Percentiles rank a stretch among this genome's conserved stretches.
Conservation (phyloP, 2,113 vertebrate genomes). For the Lophotis ruficrista region DNA sequence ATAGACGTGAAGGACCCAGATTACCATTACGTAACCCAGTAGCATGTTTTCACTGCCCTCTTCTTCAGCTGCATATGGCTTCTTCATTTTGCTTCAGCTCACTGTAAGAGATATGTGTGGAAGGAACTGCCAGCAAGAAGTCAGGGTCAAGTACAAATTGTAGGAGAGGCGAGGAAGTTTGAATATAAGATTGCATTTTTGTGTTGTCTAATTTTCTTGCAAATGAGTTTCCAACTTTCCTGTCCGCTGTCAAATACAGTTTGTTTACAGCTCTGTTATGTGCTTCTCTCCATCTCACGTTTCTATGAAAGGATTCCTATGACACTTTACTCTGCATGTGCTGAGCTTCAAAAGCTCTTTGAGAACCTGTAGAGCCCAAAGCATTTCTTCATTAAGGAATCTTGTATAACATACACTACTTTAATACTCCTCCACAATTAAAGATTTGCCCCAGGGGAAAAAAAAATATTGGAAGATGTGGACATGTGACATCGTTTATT, state of each 20-base stretch:
- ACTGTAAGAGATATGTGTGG: not conserved
- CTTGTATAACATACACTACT: not conserved
- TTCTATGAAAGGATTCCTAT: not conserved
- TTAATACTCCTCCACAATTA: not conserved
- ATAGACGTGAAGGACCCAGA: not conserved
- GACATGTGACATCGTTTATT: not conserved
- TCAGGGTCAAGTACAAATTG: not conserved
- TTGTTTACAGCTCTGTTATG: not conserved
- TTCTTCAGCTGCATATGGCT: not conserved
- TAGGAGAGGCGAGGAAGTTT: not conserved
- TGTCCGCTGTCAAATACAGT: not conserved
- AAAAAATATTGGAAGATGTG: not conserved
- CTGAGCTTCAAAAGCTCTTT: not conserved
- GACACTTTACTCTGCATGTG: not conserved
- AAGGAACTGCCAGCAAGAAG: not conserved
- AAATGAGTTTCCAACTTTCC: not conserved
- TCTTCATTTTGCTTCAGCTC: not conserved
- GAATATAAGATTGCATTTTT: not conserved
- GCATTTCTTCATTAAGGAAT: not conserved
- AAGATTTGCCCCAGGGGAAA: not conserved
- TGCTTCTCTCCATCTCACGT: not conserved
- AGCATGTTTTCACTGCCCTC: rapidly evolving
- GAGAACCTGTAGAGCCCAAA: not conserved
- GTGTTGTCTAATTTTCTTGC: not conserved
- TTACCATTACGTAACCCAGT: not conserved